A percentile compares a stretch with the other conserved stretches of the same genome.
Conservation (phyloP, 2,888 invertebrate genomes). For the Patella caerulea region DNA sequence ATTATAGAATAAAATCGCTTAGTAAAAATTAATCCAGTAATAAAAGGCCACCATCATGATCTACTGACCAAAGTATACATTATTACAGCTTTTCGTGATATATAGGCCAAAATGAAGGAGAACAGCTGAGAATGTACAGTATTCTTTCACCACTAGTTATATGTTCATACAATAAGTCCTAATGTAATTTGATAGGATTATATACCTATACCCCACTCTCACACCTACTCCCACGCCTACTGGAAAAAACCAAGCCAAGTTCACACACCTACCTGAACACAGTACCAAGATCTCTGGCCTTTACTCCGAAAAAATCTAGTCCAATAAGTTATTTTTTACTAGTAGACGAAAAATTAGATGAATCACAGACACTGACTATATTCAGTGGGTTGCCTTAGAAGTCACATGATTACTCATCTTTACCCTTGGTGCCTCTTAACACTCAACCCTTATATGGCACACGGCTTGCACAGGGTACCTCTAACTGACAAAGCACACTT, state of each 20-base stretch:
- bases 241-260: not conserved
- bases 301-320: constrained; percentile 14
- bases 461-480: not conserved
- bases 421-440: constrained; percentile 16
- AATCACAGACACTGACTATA: constrained; percentile 18
- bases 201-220: not conserved
- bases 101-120: too few species aligned
- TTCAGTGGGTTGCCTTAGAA: constrained; percentile 21
- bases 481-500: too few species aligned
- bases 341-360: constrained; percentile 14
- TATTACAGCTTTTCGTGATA: too few species aligned
- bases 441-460: constrained; percentile 23
- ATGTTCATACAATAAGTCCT: too few species aligned
- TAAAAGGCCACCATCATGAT: too few species aligned
- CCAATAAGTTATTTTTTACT: constrained; percentile 4
- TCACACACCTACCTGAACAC: constrained; percentile 1
- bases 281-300: not conserved
- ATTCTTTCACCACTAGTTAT: too few species aligned
- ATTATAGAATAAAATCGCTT: too few species aligned
- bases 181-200: not conserved
- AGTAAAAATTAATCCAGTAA: too few species aligned
- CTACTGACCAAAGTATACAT: too few species aligned
- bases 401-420: constrained; percentile 33
- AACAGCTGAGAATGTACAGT: too few species aligned
- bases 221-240: not conserved